A percentile compares a stretch with the other conserved stretches of the same genome.
Conservation (phyloP, 2,888 invertebrate species). For the Meiosimyza decipiens region DNA sequence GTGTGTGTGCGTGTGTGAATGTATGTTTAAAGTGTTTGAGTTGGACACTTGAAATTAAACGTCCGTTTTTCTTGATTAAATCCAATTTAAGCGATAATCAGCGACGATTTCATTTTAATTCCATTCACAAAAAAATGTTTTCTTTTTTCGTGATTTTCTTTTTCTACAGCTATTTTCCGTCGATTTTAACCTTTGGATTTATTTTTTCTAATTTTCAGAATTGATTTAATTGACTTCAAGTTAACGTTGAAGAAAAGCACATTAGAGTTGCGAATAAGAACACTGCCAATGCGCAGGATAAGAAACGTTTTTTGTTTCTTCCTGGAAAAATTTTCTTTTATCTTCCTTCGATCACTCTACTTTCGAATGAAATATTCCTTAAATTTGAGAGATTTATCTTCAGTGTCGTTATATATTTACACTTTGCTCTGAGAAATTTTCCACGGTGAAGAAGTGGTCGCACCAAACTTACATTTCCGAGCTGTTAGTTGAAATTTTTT, state of each 20-base stretch:
- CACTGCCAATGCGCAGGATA: too few relatives aligned
- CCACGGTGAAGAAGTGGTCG: neutral
- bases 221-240: too few relatives aligned
- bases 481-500: neutral
- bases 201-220: neutral
- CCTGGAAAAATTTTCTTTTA: too few relatives aligned
- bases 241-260: too few relatives aligned
- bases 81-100: constrained; percentile 66
- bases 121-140: constrained; percentile 52
- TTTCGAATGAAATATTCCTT: too few relatives aligned
- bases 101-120: constrained; percentile 49
- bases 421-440: constrained; percentile 20
- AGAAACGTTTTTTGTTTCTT: too few relatives aligned
- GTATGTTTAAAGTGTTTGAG: constrained; percentile 22
- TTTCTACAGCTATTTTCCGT: constrained; percentile 17
- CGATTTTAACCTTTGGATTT: constrained; percentile 1
- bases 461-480: constrained; percentile 24
- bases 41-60: constrained; percentile 60
- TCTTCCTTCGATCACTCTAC: too few relatives aligned
- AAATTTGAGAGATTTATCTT: too few relatives aligned
- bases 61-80: constrained; percentile 65
- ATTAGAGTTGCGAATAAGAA: too few relatives aligned
- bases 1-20: constrained; percentile 7
- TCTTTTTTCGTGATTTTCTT: constrained; percentile 32
- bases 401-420: neutral